phyloP scores from a whole-genome alignment of 2,113 vertebrate genomes.

The Nannospalax galili region DNA sequence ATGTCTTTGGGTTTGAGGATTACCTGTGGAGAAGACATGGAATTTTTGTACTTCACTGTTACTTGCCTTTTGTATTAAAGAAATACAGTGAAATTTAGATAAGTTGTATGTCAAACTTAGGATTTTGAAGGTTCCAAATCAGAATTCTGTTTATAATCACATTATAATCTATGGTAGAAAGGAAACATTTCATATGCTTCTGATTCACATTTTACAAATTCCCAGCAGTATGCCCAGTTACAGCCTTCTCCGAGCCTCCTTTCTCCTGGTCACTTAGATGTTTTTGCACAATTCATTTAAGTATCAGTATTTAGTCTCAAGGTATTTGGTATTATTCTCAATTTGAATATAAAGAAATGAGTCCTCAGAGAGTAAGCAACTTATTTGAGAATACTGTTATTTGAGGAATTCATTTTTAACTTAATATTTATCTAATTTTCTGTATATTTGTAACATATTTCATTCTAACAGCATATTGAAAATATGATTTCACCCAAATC shows the following conservation, averaged over 20 bases:
- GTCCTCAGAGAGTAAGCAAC: conserved; percentile 11
- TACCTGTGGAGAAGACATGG: background rate
- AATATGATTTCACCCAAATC: background rate
- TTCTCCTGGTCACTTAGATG: background rate
- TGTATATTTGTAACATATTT: background rate
- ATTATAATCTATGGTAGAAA: background rate
- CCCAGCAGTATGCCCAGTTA: background rate
- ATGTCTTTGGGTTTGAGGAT: background rate
- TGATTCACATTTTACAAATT: conserved; percentile 14
- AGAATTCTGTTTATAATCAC: background rate
- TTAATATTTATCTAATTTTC: conserved; percentile 13
- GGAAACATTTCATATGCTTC: background rate
- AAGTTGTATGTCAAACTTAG: conserved; percentile 1
- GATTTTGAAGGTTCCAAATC: conserved; percentile 46
- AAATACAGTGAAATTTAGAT: conserved; percentile 10
- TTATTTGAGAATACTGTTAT: conserved; percentile 19
- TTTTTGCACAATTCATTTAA: background rate
- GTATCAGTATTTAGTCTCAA: background rate
- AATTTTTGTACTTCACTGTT: background rate
- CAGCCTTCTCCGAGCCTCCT: background rate
- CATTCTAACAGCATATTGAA: background rate
- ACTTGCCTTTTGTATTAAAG: conserved; percentile 25
- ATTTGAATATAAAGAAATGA: conserved; percentile 36
- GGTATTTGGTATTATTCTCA: background rate
- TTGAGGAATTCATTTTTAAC: conserved; percentile 36